phyloP scores from a whole-genome alignment of 2,888 invertebrate species.

The Aphrophora alni region DNA sequence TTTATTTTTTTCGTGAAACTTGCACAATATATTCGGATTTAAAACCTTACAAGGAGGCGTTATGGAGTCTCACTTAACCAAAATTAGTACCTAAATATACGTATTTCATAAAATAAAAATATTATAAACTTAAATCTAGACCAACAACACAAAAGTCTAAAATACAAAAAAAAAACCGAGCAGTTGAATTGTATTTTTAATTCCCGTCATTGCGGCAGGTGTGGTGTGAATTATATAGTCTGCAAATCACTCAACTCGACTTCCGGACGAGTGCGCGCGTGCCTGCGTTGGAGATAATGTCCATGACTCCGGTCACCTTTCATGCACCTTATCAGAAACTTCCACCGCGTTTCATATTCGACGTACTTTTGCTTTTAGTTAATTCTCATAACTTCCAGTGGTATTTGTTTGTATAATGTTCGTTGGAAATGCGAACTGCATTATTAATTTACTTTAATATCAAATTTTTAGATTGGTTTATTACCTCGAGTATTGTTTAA shows the following conservation, averaged over 20 bases:
- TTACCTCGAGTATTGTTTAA: neutral
- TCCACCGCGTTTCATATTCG: slow-evolving; percentile 4
- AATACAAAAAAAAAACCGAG: too few relatives aligned
- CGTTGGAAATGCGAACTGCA: too few relatives aligned
- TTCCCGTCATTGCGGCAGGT: neutral
- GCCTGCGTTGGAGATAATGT: neutral
- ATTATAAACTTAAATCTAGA: too few relatives aligned
- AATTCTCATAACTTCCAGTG: neutral
- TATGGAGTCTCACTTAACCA: too few relatives aligned
- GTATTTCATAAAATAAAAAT: too few relatives aligned
- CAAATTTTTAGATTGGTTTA: too few relatives aligned
- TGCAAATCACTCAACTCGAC: neutral
- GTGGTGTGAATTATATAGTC: neutral
- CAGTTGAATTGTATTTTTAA: neutral
- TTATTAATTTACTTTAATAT: too few relatives aligned
- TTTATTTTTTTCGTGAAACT: too few relatives aligned
- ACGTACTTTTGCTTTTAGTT: slow-evolving; percentile 6
- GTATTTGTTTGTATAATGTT: neutral
- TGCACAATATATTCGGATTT: too few relatives aligned
- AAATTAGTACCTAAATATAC: too few relatives aligned
- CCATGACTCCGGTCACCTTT: neutral
- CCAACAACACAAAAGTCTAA: too few relatives aligned
- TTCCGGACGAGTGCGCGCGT: neutral
- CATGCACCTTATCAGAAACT: neutral
- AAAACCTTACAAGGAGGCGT: too few relatives aligned